Conservation (phyloP, 2,888 invertebrate genomes). For the Cephalotes varians region DNA sequence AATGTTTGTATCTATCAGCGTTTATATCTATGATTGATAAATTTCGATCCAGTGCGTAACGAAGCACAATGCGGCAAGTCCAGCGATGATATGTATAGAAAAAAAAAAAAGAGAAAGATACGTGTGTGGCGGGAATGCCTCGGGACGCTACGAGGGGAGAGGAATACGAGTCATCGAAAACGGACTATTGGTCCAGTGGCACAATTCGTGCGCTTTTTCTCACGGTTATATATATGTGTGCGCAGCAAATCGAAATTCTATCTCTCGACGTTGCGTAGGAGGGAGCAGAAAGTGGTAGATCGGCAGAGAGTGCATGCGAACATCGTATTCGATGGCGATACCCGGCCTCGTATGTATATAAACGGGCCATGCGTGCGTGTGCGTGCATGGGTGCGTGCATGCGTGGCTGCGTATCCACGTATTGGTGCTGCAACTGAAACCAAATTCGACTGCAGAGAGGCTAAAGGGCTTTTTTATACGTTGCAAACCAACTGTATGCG, state of each 20-base stretch:
- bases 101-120: background rate
- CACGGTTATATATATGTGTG: constrained; percentile 62
- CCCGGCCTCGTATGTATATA: constrained; percentile 43
- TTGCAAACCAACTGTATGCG: constrained; percentile 66
- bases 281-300: constrained; percentile 55
- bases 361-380: constrained; percentile 18
- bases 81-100: constrained; percentile 15
- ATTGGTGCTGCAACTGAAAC: constrained; percentile 60
- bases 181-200: constrained; percentile 68
- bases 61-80: background rate
- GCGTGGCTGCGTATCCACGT: constrained; percentile 5
- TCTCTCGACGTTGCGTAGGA: constrained; percentile 65
- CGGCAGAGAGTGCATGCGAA: constrained; percentile 57
- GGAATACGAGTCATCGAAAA: constrained; percentile 58
- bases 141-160: constrained; percentile 3
- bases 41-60: constrained; percentile 38
- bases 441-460: constrained; percentile 72
- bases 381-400: no score
- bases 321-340: constrained; percentile 71
- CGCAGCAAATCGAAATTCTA: constrained; percentile 73
- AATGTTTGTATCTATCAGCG: constrained; percentile 31
- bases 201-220: constrained; percentile 72
- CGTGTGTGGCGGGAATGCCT: background rate
- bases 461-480: constrained; percentile 71
- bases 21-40: constrained; percentile 42